phyloP scores from a whole-genome alignment of 37 sponge, comb jelly and placozoan genomes.

The Eunapius fragilis region DNA sequence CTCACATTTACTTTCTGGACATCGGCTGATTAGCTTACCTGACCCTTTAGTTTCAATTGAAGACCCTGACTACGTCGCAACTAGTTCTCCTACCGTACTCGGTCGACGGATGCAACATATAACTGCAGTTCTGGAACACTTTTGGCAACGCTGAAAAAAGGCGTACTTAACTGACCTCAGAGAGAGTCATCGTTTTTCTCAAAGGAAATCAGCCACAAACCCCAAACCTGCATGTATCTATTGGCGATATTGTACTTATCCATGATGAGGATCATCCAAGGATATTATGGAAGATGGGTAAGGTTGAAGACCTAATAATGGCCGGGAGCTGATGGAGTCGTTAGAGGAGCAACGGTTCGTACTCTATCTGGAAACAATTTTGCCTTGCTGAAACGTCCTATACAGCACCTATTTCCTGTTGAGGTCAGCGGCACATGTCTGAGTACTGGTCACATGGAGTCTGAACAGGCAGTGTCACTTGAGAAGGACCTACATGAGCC shows the following conservation, averaged over 20 bases:
- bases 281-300: slow-evolving; percentile 41
- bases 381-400: not conserved
- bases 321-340: slow-evolving; percentile 39
- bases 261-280: slow-evolving; percentile 44
- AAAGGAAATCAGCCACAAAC: no score
- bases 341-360: slow-evolving; percentile 28
- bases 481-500: not conserved
- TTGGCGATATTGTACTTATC: slow-evolving; percentile 22
- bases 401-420: slow-evolving; percentile 11
- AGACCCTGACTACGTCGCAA: no score
- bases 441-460: not conserved
- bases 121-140: no score
- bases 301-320: slow-evolving; percentile 2
- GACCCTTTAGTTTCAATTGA: no score
- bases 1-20: no score
- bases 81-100: no score
- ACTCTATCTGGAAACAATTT: not conserved
- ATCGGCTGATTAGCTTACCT: no score
- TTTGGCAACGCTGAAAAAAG: no score
- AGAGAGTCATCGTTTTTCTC: no score
- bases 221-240: no score
- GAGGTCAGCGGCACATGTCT: slow-evolving; percentile 5
- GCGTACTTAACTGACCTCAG: no score
- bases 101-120: no score
- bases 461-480: not conserved